Base-by-base conservation (phyloP, 1,140 invertebrate genomes). In the Drosophila takahashii region DNA sequence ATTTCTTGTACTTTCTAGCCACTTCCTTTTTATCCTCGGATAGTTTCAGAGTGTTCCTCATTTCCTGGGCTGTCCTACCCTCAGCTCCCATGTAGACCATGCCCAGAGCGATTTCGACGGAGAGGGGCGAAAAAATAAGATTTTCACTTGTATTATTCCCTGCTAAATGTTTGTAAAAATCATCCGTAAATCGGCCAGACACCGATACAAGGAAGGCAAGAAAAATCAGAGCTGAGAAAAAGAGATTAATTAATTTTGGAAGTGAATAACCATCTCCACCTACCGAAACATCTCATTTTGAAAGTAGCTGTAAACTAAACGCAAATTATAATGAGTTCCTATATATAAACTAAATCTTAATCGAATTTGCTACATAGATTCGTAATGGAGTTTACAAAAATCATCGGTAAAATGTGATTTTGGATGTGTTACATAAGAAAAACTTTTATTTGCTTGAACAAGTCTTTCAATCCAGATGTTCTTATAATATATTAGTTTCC, bases 1-100 rank as follows among this genome's bases (percentile, higher is more conserved):
- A 4, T 3, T 56, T 8, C 34, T n/a, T 85, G 50, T 10, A 79
- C 15, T 8, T 65, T 22, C 2, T 71, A 0, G 77, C 81, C 7
- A 90, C 71, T n/a, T 73, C 13, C 15, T 32, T 8, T 2, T 47
- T 53, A 41, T 80, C 57, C 11, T 54, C 47, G 7, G 92, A 51
- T 3, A 94, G 67, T 65, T 92, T 87, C 2, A 95, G 78, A 42
- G 72, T 78, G 4, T 67, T 69, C 26, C 92, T 90, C 22, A 95
- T 77, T 90, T 95, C 93, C 1, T 91, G 45, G 4, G 92, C 92
- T 1, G 95, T 94, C 3, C 90, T 62, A 7, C 93, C 93, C 22
- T 53, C 73, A 8, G 95, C 92, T 8, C 94, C 95, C 16, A 93
- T 62, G n/a, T 92, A 93, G 26, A 94, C 84, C 91, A 95, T 92